These are phyloP conservation scores for Hoplias malabaricus DNA, from an alignment of 2,113 vertebrate species.

Conservation along the genomic window DNA sequence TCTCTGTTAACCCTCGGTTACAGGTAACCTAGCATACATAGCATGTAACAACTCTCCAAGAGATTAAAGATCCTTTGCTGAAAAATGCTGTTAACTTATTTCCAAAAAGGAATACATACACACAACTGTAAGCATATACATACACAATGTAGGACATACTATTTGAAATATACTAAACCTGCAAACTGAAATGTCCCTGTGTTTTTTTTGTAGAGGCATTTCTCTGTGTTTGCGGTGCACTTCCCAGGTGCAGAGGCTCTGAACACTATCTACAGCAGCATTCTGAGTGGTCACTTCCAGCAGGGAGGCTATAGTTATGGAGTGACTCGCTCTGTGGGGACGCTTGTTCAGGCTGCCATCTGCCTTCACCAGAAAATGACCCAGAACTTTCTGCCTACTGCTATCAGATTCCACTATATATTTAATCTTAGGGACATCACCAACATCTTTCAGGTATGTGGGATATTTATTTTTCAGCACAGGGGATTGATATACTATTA, in stretches of 20 bases:
- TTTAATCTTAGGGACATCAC: slow-evolving; percentile 80
- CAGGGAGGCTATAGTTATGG: slow-evolving; percentile 75
- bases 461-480: background rate
- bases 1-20: slow-evolving; percentile 88
- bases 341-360: slow-evolving; percentile 69
- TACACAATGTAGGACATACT: background rate
- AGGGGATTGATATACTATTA: no score
- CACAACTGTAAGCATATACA: no score
- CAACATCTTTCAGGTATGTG: slow-evolving; percentile 72
- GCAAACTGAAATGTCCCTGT: background rate
- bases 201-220: slow-evolving; percentile 69
- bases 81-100: no score
- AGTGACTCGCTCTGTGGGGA: slow-evolving; percentile 72
- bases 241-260: slow-evolving; percentile 69
- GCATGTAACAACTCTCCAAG: background rate
- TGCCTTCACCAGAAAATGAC: slow-evolving; percentile 82
- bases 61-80: background rate
- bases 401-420: slow-evolving; percentile 77
- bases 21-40: slow-evolving; percentile 69
- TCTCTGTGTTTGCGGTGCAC: slow-evolving; percentile 77
- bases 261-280: slow-evolving; percentile 73
- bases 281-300: slow-evolving; percentile 78
- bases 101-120: no score
- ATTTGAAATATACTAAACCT: background rate
- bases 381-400: slow-evolving; percentile 79